These are phyloP conservation scores for Craniophora ligustri DNA, from an alignment of 2,888 invertebrate genomes.

Conservation along the genomic window DNA sequence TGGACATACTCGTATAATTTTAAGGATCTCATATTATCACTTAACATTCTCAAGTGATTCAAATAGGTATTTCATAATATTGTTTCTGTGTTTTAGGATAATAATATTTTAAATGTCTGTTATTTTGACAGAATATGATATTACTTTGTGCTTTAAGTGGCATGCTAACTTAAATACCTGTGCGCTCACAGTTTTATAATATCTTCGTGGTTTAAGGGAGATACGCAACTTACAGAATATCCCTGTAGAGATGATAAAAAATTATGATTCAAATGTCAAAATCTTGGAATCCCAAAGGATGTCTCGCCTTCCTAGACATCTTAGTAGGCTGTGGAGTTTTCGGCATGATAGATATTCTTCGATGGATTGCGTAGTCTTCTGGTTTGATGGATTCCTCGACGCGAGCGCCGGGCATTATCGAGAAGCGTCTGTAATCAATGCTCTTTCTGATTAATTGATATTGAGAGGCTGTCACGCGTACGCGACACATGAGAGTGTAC, in stretches of 20 bases:
- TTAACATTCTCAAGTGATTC: slow-evolving; percentile 1
- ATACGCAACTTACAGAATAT: too few relatives aligned
- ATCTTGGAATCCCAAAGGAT: slow-evolving; percentile 76
- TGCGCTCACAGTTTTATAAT: too few relatives aligned
- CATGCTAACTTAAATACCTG: too few relatives aligned
- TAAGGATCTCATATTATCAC: slow-evolving; percentile 4
- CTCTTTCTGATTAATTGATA: slow-evolving; percentile 34
- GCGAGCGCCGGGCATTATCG: slow-evolving; percentile 77
- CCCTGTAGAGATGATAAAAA: too few relatives aligned
- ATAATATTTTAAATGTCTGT: too few relatives aligned
- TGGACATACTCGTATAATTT: slow-evolving; percentile 27
- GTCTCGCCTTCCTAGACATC: slow-evolving; percentile 57
- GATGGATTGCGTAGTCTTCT: slow-evolving; percentile 48
- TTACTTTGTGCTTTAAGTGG: too few relatives aligned
- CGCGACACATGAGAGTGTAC: not conserved
- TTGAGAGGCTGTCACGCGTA: slow-evolving; percentile 1
- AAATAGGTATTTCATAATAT: not conserved
- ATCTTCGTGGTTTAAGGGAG: too few relatives aligned
- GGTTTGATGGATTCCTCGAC: slow-evolving; percentile 66
- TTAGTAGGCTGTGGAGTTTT: slow-evolving; percentile 64
- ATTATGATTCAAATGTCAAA: slow-evolving; percentile 67
- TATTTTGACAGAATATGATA: too few relatives aligned
- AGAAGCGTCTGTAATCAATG: slow-evolving; percentile 73
- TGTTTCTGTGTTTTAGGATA: too few relatives aligned
- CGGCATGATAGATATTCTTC: slow-evolving; percentile 76